Conservation (phyloP, 1,140 invertebrate genomes). For the Phthorimaea operculella region DNA sequence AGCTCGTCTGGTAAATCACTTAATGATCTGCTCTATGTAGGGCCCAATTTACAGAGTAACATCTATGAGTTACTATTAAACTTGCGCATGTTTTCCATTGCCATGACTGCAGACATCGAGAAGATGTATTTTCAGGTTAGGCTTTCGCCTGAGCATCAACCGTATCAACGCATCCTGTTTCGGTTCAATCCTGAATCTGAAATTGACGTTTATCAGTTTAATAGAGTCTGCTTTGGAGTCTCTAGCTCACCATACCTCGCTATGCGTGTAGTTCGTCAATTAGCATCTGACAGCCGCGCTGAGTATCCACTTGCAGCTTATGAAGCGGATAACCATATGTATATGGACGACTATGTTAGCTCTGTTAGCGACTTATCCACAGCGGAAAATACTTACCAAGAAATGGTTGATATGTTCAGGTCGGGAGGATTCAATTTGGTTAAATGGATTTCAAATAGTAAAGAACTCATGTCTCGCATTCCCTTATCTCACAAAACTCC, state of each 20-base stretch:
- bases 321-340: conserved; percentile 3
- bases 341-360: conserved; percentile 11
- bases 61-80: conserved; percentile 20
- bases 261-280: not conserved
- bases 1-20: conserved; percentile 14
- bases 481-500: conserved; percentile 3
- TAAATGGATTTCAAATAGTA: conserved; percentile 35
- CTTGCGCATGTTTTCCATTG: conserved; percentile 10
- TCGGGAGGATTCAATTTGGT: conserved; percentile 24
- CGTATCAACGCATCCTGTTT: conserved; percentile 8
- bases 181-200: not conserved
- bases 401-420: conserved; percentile 18
- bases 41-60: conserved; percentile 24
- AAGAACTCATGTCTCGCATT: conserved; percentile 7
- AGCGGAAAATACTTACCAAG: not conserved
- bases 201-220: not conserved
- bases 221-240: not conserved
- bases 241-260: not conserved
- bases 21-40: conserved; percentile 24
- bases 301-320: not conserved
- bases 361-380: conserved; percentile 1
- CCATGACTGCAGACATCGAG: conserved; percentile 12
- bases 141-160: not conserved
- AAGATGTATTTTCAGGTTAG: conserved; percentile 14
- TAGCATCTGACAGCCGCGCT: not conserved